Percentiles rank a stretch among this genome's conserved stretches.
phyloP scores from a whole-genome alignment of 2,797 vertebrate genomes.

The Sebastes aleutianus region DNA sequence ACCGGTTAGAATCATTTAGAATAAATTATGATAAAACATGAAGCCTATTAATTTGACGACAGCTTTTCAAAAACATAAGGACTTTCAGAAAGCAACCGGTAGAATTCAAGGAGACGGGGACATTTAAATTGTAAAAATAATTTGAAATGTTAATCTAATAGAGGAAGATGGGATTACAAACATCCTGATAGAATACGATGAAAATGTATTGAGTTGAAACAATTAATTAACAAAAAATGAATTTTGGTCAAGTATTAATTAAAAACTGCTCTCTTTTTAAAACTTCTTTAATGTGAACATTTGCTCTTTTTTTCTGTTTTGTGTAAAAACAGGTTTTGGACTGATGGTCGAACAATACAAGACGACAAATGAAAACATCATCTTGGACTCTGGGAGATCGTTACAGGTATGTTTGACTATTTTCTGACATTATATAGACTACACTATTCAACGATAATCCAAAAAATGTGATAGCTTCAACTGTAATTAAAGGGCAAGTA shows the following conservation, averaged over 20 bases:
- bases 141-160: background rate
- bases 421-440: background rate
- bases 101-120: background rate
- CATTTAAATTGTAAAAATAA: background rate
- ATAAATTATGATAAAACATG: background rate
- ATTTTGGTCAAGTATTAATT: background rate
- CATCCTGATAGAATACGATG: background rate
- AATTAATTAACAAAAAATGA: background rate
- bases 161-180: background rate
- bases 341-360: rapidly evolving
- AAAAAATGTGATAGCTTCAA: too few species aligned
- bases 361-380: background rate
- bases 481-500: too few species aligned
- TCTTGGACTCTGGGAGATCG: background rate
- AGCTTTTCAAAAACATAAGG: background rate
- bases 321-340: background rate
- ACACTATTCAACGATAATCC: too few species aligned
- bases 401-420: background rate
- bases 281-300: background rate
- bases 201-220: background rate
- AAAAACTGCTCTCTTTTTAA: background rate
- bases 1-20: background rate
- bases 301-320: background rate
- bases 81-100: background rate
- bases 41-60: background rate